Evolutionary conservation across 2,888 invertebrate genomes (phyloP).

Genomic region (Fragum fragum): DNA sequence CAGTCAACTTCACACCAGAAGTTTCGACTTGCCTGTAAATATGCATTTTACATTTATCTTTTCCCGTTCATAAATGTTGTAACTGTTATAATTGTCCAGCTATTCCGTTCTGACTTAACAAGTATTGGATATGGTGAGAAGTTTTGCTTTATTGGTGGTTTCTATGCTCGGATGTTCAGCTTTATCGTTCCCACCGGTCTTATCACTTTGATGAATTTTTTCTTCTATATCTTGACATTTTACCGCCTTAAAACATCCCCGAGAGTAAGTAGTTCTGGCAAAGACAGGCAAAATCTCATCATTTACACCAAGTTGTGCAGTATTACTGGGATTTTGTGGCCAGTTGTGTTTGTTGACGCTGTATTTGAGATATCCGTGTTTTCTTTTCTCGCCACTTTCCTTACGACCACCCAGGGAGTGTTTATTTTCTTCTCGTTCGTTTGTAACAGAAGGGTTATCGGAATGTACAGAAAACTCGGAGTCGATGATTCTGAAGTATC

Average conservation of each 20-base stretch:
- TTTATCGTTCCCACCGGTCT: constrained; percentile 69
- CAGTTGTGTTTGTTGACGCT: constrained; percentile 70
- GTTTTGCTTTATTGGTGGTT: constrained; percentile 49
- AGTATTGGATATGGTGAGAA: constrained; percentile 56
- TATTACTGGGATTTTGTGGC: constrained; percentile 76
- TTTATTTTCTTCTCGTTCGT: constrained; percentile 73
- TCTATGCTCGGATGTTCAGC: constrained; percentile 38
- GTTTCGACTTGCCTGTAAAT: background rate
- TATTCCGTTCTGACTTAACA: constrained; percentile 9
- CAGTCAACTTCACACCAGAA: background rate
- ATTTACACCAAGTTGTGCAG: constrained; percentile 73
- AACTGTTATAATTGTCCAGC: constrained; percentile 17
- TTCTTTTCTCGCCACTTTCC: constrained; percentile 63
- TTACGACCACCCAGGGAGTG: constrained; percentile 74
- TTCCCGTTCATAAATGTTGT: constrained; percentile 31
- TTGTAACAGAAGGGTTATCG: constrained; percentile 66
- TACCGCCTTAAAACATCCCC: constrained; percentile 49
- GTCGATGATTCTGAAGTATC: background rate
- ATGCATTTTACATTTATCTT: constrained; percentile 33
- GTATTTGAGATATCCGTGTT: constrained; percentile 66
- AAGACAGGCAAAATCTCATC: constrained; percentile 57
- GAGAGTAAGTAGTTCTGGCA: constrained; percentile 32
- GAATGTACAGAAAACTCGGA: constrained; percentile 54
- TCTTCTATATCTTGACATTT: constrained; percentile 67
- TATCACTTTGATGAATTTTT: constrained; percentile 62